Conservation (phyloP, 2,888 invertebrate genomes). For the Selenia dentaria region DNA sequence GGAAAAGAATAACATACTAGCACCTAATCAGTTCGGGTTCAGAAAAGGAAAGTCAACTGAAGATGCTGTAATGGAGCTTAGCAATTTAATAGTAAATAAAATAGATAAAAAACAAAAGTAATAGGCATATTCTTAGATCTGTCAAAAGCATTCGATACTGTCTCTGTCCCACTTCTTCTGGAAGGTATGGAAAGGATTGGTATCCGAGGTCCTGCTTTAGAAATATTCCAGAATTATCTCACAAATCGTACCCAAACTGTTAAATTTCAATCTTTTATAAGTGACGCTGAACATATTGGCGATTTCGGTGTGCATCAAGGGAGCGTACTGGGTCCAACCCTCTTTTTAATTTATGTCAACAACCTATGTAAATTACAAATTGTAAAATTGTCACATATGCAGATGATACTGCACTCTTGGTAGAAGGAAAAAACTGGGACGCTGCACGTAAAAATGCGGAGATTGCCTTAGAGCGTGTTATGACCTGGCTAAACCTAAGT, state of each 20-base stretch:
- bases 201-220: background rate
- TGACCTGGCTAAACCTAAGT: slow-evolving; percentile 1
- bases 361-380: background rate
- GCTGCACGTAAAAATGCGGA: background rate
- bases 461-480: background rate
- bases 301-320: slow-evolving; percentile 13
- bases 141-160: background rate
- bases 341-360: background rate
- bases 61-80: background rate
- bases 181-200: background rate
- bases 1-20: slow-evolving; percentile 5
- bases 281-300: too few relatives aligned
- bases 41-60: slow-evolving; percentile 6
- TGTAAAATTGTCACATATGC: slow-evolving; percentile 10
- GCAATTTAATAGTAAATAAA: background rate
- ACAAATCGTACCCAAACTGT: slow-evolving; percentile 5
- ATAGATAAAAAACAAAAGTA: background rate
- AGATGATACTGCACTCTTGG: slow-evolving; percentile 13
- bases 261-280: background rate
- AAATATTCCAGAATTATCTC: background rate
- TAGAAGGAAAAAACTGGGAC: background rate
- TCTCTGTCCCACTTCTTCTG: background rate
- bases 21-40: slow-evolving; percentile 20
- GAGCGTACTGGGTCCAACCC: slow-evolving; percentile 8
- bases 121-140: background rate